phyloP scores from a whole-genome alignment of 2,797 vertebrate genomes.

The Chelon labrosus region DNA sequence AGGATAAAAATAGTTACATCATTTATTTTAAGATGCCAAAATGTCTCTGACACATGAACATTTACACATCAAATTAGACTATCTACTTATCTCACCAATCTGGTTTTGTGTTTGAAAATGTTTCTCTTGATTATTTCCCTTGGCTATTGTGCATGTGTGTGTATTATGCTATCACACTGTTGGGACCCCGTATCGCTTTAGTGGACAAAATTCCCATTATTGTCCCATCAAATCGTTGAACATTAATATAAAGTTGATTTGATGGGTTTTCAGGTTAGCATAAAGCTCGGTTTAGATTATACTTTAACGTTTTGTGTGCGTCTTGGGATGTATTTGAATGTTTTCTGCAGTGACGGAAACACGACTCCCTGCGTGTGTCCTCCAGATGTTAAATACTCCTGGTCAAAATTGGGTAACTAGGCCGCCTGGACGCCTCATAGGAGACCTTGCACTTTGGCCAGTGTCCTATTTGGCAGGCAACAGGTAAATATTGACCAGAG shows the following conservation, averaged over 20 bases:
- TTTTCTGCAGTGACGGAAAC: neutral
- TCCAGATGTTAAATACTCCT: constrained; percentile 17
- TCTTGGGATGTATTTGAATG: neutral
- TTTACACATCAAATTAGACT: too few relatives aligned
- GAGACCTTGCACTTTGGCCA: constrained; percentile 64
- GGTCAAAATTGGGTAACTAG: constrained; percentile 22
- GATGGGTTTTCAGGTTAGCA: neutral
- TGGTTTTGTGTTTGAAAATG: neutral
- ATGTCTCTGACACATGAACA: neutral
- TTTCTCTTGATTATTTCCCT: neutral
- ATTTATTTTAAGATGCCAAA: constrained; percentile 5
- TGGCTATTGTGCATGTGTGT: neutral
- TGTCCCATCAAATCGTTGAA: neutral
- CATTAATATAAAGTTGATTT: neutral
- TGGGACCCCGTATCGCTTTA: too few relatives aligned
- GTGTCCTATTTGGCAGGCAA: constrained; percentile 48
- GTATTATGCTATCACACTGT: neutral
- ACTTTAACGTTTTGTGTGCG: too few relatives aligned
- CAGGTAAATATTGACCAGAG: constrained; percentile 71
- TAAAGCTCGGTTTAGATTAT: neutral
- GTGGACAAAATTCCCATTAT: neutral
- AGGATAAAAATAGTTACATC: constrained; percentile 30
- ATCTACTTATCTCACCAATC: neutral
- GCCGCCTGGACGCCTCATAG: constrained; percentile 1
- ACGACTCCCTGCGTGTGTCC: constrained; percentile 1